Conservation (phyloP, 2,888 invertebrate genomes). For the Hermodice carunculata region DNA sequence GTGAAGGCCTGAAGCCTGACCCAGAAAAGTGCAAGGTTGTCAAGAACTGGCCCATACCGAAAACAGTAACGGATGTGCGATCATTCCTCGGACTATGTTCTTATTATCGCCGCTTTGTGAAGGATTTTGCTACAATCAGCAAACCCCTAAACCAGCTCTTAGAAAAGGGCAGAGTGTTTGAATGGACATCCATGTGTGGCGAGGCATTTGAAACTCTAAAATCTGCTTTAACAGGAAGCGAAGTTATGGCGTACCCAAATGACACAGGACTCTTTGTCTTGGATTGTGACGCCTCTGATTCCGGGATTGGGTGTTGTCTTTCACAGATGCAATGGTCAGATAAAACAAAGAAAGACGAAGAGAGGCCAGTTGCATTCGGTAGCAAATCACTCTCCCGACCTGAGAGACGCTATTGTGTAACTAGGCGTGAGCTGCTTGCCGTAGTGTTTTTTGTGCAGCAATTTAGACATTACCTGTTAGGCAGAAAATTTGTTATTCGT, state of each 20-base stretch:
- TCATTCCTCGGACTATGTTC: background rate
- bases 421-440: conserved; percentile 28
- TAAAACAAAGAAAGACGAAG: conserved; percentile 18
- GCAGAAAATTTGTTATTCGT: conserved; percentile 34
- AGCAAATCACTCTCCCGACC: conserved; percentile 30
- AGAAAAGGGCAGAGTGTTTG: conserved; percentile 22
- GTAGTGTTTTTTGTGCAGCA: conserved; percentile 36
- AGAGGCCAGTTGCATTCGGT: conserved; percentile 26
- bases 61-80: background rate
- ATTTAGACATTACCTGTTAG: conserved; percentile 43
- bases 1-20: background rate
- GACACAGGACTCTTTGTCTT: conserved; percentile 24
- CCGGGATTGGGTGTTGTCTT: conserved; percentile 27
- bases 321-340: conserved; percentile 35
- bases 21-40: background rate
- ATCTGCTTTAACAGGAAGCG: conserved; percentile 14
- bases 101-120: conserved; percentile 27
- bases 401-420: conserved; percentile 32
- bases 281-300: conserved; percentile 31
- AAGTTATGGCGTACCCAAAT: conserved; percentile 31
- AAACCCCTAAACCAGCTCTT: conserved; percentile 24
- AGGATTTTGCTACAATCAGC: conserved; percentile 16
- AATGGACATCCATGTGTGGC: conserved; percentile 32
- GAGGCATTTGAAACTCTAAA: conserved; percentile 31
- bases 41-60: background rate